These are phyloP conservation scores for Notodonta dromedarius DNA, from an alignment of 2,888 invertebrate genomes.

Conservation along the genomic window DNA sequence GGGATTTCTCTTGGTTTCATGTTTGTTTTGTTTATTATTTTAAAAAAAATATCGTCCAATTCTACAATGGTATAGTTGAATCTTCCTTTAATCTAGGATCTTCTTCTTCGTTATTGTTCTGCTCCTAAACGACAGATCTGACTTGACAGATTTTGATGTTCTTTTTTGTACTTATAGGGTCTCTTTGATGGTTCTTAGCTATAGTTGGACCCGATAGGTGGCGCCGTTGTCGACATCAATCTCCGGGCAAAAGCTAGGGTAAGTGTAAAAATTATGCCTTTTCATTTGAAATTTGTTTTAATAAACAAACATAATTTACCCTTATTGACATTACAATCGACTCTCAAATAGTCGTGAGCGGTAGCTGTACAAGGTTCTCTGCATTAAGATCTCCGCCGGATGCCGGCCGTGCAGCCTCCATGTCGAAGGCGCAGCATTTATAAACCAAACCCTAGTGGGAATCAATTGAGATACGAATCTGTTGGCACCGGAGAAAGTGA, in stretches of 20 bases:
- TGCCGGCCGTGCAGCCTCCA: constrained; percentile 38
- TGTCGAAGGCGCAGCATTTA: constrained; percentile 34
- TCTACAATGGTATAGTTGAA: background rate
- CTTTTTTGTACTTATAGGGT: too few relatives aligned
- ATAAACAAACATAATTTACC: constrained; percentile 18
- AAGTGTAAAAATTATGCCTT: background rate
- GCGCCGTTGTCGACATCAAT: too few relatives aligned
- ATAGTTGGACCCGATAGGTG: too few relatives aligned
- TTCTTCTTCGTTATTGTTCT: background rate
- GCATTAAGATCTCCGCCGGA: constrained; percentile 49
- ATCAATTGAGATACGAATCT: constrained; percentile 46
- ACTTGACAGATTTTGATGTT: too few relatives aligned
- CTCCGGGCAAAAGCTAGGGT: background rate
- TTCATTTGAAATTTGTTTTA: constrained; percentile 27
- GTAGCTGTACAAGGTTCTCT: constrained; percentile 35
- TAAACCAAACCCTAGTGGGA: constrained; percentile 40
- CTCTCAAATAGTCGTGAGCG: constrained; percentile 41
- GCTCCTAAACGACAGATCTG: too few relatives aligned
- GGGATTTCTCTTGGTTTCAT: background rate
- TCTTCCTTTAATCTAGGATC: background rate
- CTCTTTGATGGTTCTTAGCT: too few relatives aligned
- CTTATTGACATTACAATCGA: constrained; percentile 41
- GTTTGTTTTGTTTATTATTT: background rate
- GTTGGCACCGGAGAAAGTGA: constrained; percentile 45
- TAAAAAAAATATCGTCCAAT: too few relatives aligned